These are phyloP conservation scores for Boloria euphrosyne DNA, from an alignment of 2,888 invertebrate genomes.

Conservation along the genomic window DNA sequence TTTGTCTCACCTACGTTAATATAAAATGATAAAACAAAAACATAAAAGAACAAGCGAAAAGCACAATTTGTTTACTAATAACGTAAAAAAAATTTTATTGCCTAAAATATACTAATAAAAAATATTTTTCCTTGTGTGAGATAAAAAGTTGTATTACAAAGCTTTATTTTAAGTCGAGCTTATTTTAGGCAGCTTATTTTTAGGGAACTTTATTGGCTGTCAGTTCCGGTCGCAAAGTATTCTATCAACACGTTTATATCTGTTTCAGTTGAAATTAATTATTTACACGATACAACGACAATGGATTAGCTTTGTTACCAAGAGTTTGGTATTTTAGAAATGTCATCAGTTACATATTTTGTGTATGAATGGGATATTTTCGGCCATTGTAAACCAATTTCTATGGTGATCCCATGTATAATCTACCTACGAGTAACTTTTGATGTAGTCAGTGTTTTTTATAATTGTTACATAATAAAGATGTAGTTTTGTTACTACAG, in stretches of 20 bases:
- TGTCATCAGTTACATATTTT: neutral
- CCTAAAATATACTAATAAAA: neutral
- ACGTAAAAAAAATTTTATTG: too few relatives aligned
- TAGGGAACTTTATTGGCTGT: conserved; percentile 8
- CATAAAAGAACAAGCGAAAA: too few relatives aligned
- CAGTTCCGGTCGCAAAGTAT: conserved; percentile 14
- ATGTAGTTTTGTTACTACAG: too few relatives aligned
- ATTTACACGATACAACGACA: conserved; percentile 17
- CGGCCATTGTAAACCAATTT: too few relatives aligned
- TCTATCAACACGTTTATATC: conserved; percentile 26
- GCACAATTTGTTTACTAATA: too few relatives aligned
- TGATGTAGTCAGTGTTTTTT: too few relatives aligned
- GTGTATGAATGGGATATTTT: neutral
- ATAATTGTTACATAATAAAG: too few relatives aligned
- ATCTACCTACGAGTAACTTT: too few relatives aligned
- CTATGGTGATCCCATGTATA: too few relatives aligned
- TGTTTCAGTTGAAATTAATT: conserved; percentile 23
- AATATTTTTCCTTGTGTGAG: conserved; percentile 7
- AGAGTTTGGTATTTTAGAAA: neutral
- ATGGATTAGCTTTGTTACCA: conserved; percentile 5
- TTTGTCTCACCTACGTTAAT: too few relatives aligned
- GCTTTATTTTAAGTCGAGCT: neutral
- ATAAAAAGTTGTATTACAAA: conserved; percentile 3
- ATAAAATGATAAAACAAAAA: too few relatives aligned
- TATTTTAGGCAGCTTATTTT: conserved; percentile 7